Evolutionary conservation across 2,888 invertebrate genomes (phyloP).

Genomic region (Adineta ricciae): DNA sequence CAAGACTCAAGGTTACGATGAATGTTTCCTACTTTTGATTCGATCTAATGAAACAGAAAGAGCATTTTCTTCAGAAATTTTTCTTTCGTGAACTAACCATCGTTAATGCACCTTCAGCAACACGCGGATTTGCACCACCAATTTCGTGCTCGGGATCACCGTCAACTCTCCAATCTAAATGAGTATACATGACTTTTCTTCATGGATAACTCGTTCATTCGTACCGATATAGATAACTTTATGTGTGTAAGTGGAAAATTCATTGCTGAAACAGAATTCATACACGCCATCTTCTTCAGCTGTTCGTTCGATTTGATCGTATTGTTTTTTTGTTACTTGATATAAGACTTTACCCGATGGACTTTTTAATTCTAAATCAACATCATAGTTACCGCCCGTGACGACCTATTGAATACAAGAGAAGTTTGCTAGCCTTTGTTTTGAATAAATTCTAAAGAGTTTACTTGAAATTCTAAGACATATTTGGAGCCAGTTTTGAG

Average conservation of each 20-base stretch:
- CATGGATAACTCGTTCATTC: background rate
- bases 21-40: slow-evolving; percentile 76
- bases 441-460: background rate
- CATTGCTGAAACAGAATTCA: slow-evolving; percentile 89
- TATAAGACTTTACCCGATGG: slow-evolving; percentile 79
- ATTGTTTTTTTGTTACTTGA: slow-evolving; percentile 81
- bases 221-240: slow-evolving; percentile 66
- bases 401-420: slow-evolving; percentile 55
- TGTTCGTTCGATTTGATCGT: slow-evolving; percentile 72
- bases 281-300: slow-evolving; percentile 67
- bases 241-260: slow-evolving; percentile 96
- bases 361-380: slow-evolving; percentile 78
- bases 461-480: slow-evolving; percentile 81
- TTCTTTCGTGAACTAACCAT: background rate
- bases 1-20: slow-evolving; percentile 78
- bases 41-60: slow-evolving; percentile 55
- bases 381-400: slow-evolving; percentile 95
- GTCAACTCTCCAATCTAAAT: slow-evolving; percentile 54
- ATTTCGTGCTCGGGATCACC: slow-evolving; percentile 54
- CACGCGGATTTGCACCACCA: background rate
- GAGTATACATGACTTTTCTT: background rate
- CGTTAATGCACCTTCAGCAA: slow-evolving; percentile 21
- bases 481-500: slow-evolving; percentile 76
- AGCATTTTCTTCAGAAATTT: background rate
- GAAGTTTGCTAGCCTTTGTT: too few species aligned